Conservation (phyloP, 2,113 vertebrate species). For the Dromaius novaehollandiae region DNA sequence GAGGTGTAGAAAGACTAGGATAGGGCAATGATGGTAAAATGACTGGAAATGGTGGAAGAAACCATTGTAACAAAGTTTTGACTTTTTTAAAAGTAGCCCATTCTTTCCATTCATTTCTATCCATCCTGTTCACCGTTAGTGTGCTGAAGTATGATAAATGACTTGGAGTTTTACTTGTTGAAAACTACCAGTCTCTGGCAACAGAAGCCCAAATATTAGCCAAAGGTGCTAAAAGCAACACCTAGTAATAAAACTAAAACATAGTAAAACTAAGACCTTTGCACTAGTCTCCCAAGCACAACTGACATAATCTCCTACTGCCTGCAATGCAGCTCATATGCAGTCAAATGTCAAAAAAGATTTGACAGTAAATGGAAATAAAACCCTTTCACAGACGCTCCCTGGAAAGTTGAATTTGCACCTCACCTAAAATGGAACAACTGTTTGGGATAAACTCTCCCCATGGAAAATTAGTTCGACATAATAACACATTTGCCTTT, state of each 20-base stretch:
- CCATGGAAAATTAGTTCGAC: not conserved
- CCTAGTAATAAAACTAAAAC: not conserved
- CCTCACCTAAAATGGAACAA: not conserved
- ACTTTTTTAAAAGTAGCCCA: not conserved
- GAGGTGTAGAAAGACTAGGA: not conserved
- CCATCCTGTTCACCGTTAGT: not conserved
- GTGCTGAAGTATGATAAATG: not conserved
- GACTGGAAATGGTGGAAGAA: not conserved
- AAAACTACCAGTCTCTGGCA: not conserved
- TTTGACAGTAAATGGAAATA: not conserved
- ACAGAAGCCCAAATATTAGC: not conserved
- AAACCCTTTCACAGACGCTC: not conserved
- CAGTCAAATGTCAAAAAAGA: not conserved
- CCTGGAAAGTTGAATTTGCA: not conserved
- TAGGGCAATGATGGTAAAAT: not conserved
- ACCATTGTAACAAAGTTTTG: not conserved
- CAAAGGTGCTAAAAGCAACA: not conserved
- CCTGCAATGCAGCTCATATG: not conserved
- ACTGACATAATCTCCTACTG: not conserved
- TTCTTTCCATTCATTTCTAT: not conserved
- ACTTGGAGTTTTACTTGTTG: not conserved
- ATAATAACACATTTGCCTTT: not conserved
- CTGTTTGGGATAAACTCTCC: not conserved
- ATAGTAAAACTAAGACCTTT: not conserved
- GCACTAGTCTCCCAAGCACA: not conserved